Evolutionary conservation across 2,888 invertebrate genomes (phyloP).

Genomic region (Tetheella fluctuosa): DNA sequence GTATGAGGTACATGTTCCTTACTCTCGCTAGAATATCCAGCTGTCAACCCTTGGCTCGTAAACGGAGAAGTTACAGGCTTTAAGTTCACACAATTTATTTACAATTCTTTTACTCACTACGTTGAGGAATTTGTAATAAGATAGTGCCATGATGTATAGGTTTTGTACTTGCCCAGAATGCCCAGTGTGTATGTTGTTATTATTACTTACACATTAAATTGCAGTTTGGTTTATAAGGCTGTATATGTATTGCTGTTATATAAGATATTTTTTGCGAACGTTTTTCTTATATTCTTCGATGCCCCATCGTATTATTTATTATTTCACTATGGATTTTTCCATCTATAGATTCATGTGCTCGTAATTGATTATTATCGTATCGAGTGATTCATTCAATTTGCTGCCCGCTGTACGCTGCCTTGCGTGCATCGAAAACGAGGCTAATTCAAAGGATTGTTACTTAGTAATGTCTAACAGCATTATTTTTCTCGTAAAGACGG

Average conservation of each 20-base stretch:
- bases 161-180: not conserved
- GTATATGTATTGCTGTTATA: not conserved
- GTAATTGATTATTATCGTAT: not conserved
- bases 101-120: slow-evolving; percentile 1
- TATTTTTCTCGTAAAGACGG: not conserved
- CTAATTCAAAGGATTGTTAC: too few species aligned
- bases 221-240: not conserved
- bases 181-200: not conserved
- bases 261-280: not conserved
- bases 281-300: too few species aligned
- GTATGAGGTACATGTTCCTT: not conserved
- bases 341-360: not conserved
- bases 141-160: slow-evolving; percentile 2
- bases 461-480: too few species aligned
- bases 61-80: slow-evolving; percentile 1
- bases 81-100: slow-evolving; percentile 1
- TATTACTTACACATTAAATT: not conserved
- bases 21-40: not conserved
- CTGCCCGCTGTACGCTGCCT: too few species aligned
- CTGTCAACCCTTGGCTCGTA: not conserved
- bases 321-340: not conserved
- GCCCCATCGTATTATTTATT: not conserved
- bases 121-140: not conserved
- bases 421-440: too few species aligned
- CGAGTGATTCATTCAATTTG: not conserved